Conservation (phyloP, 2,888 invertebrate species). For the Thecophora atra region DNA sequence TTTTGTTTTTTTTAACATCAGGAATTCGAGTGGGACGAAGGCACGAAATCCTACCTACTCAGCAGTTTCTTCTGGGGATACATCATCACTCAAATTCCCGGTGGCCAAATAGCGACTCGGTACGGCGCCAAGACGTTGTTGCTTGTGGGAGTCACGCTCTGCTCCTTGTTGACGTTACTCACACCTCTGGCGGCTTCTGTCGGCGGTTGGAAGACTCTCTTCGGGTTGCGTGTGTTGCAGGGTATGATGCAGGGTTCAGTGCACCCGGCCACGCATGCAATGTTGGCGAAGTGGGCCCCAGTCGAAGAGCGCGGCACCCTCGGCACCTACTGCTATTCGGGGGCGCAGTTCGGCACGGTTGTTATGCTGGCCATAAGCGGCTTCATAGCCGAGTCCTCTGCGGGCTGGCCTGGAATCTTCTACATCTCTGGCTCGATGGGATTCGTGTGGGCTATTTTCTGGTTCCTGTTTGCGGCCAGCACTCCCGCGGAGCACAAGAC, state of each 20-base stretch:
- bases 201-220: conserved; percentile 72
- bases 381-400: conserved; percentile 72
- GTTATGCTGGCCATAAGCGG: conserved; percentile 78
- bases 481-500: conserved; percentile 72
- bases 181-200: conserved; percentile 75
- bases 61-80: conserved; percentile 79
- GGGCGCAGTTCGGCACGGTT: conserved; percentile 84
- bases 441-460: conserved; percentile 71
- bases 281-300: conserved; percentile 79
- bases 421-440: conserved; percentile 76
- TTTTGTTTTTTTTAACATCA: conserved; percentile 51
- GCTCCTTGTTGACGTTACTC: conserved; percentile 73
- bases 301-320: conserved; percentile 73
- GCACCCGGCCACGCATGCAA: conserved; percentile 74
- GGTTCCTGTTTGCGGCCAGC: conserved; percentile 73
- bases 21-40: conserved; percentile 70
- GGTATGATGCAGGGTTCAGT: conserved; percentile 76
- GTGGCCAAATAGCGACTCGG: conserved; percentile 76
- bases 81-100: conserved; percentile 71
- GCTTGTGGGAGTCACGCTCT: conserved; percentile 69
- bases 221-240: conserved; percentile 71
- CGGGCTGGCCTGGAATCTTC: conserved; percentile 83
- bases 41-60: conserved; percentile 69
- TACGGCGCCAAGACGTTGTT: conserved; percentile 77
- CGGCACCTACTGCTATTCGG: conserved; percentile 75